These are phyloP conservation scores for Apotomis betuletana DNA, from an alignment of 2,888 invertebrate genomes.

Conservation along the genomic window DNA sequence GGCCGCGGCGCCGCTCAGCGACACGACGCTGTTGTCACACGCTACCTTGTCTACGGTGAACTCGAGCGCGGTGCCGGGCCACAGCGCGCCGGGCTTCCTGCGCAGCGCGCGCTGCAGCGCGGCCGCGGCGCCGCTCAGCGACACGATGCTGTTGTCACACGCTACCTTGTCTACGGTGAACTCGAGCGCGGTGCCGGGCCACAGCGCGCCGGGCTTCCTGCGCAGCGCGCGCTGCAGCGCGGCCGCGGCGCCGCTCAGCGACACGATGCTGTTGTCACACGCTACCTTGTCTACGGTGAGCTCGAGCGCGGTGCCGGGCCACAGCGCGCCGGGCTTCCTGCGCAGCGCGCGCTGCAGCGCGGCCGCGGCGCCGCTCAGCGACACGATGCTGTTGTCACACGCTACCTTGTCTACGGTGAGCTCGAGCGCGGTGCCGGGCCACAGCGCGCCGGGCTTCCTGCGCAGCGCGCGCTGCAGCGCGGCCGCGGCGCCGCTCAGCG, in stretches of 20 bases:
- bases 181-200: conserved; percentile 81
- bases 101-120: no score
- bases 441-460: conserved; percentile 52
- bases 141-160: conserved; percentile 73
- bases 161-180: conserved; percentile 81
- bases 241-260: conserved; percentile 64
- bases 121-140: conserved; percentile 64
- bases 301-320: conserved; percentile 81
- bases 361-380: conserved; percentile 64
- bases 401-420: conserved; percentile 81
- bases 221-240: no score
- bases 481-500: conserved; percentile 64
- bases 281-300: conserved; percentile 81
- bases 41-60: not conserved
- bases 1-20: conserved; percentile 64
- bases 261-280: conserved; percentile 73
- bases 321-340: conserved; percentile 52
- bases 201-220: conserved; percentile 52
- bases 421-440: conserved; percentile 81
- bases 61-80: conserved; percentile 75
- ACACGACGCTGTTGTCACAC: conserved; percentile 74
- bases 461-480: no score
- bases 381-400: conserved; percentile 73
- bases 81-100: conserved; percentile 52
- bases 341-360: no score